Evolutionary conservation across 2,113 vertebrate species (phyloP), one percentile per base, ranked within the genome.

Genomic region (Cairina moschata): DNA sequence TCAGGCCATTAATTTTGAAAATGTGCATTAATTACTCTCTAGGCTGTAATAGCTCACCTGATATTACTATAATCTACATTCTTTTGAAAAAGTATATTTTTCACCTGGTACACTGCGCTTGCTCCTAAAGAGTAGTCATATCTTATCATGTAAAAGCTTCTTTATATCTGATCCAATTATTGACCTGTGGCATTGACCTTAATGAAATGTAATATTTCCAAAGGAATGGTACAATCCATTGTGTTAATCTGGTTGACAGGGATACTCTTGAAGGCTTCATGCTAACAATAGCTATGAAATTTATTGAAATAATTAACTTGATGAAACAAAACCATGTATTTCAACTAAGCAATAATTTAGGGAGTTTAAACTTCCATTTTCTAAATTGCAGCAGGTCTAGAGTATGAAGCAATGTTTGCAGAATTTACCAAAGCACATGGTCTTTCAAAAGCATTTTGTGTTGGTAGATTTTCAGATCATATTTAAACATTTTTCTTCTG

Each of bases 1-100:
- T 60, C 92, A 97, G 95, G 46, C 89, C 96, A 97, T 96, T 96
- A 96, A 96, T 96, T 97, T 96, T 81, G 68, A 96, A 95, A 96
- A 95, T 95, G 86, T 81, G 69, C 84, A 90, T 96, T 95, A 96
- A 96, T 96, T 96, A 97, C 60, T 93, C 86, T 96, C 86, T 58
- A 68, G 91, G 52, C 77, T 95, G 44, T 88, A 93, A 87, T 93
- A 96, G 66, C 88, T 96, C 94, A 95, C 68, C 87, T 94, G 71
- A 28, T 93, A 87, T 90, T 86, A 81, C 75, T 96, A 54, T 79
- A 90, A 94, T 83, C 92, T 83, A 93, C 86, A 75, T 78, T 82
- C 80, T 93, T 95, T 83, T 93, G 95, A 83, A 95, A 96, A 96
- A 93, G 72, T 81, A 40, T 85, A 90, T 94, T 95, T 97, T 97